phyloP scores from a whole-genome alignment of 2,113 vertebrate species.

The Festucalex cinctus region DNA sequence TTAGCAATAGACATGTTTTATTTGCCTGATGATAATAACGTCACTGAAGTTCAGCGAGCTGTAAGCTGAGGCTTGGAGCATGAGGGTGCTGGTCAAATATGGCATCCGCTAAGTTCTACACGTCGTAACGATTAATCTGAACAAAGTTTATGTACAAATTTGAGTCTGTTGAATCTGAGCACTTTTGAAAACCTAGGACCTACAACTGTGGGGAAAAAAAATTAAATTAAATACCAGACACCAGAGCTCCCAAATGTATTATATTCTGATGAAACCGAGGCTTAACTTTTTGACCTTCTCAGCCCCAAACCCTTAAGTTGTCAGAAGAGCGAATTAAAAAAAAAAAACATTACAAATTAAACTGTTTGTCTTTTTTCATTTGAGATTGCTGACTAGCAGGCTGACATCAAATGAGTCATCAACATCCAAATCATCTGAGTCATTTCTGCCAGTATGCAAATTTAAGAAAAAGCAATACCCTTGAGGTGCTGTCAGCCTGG shows the following conservation, averaged over 20 bases:
- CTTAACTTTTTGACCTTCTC: not conserved
- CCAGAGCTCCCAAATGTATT: not conserved
- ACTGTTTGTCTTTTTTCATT: not conserved
- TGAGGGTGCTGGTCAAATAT: too few species aligned
- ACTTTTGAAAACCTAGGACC: too few species aligned
- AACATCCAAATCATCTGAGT: not conserved
- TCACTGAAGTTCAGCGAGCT: too few species aligned
- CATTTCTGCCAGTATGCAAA: conserved; percentile 1
- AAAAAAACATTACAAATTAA: not conserved
- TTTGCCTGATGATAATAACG: too few species aligned
- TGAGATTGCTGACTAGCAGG: not conserved
- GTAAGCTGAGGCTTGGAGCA: too few species aligned
- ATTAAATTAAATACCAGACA: too few species aligned
- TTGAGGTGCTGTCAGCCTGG: not conserved
- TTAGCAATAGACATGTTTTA: too few species aligned
- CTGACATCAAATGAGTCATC: not conserved
- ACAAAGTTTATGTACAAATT: too few species aligned
- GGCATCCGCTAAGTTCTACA: too few species aligned
- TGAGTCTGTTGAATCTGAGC: too few species aligned
- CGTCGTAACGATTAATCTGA: too few species aligned
- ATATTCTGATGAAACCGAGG: not conserved
- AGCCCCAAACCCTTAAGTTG: not conserved
- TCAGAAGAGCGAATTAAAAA: not conserved
- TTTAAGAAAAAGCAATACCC: not conserved
- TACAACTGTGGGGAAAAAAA: too few species aligned